Percentiles rank a stretch among this genome's conserved stretches.
phyloP scores from a whole-genome alignment of 2,888 invertebrate genomes.

The Agelastica alni region DNA sequence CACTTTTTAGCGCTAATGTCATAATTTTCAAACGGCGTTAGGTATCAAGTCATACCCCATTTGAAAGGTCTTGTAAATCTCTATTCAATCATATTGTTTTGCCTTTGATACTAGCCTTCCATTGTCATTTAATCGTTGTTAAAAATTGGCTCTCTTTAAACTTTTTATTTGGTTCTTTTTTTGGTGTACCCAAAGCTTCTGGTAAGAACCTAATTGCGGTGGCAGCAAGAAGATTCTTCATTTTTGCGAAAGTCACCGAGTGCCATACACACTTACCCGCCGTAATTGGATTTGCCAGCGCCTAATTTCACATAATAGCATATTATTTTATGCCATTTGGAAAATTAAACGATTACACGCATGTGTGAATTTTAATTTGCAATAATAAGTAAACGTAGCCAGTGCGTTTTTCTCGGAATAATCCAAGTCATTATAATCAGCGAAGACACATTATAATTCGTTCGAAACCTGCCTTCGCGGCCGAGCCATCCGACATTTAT shows the following conservation, averaged over 20 bases:
- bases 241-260: conserved; percentile 1
- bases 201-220: neutral
- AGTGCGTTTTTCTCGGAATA: conserved; percentile 27
- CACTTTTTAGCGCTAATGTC: too few relatives aligned
- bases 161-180: too few relatives aligned
- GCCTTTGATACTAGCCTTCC: too few relatives aligned
- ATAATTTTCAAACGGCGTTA: too few relatives aligned
- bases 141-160: too few relatives aligned
- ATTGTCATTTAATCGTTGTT: too few relatives aligned
- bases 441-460: conserved; percentile 21
- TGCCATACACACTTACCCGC: conserved; percentile 11
- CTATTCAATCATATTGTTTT: too few relatives aligned
- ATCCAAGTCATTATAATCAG: conserved; percentile 25
- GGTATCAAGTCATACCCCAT: too few relatives aligned
- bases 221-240: conserved; percentile 1
- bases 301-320: conserved; percentile 30
- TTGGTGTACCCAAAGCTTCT: conserved; percentile 4
- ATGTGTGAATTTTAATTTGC: conserved; percentile 27
- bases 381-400: conserved; percentile 20
- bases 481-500: too few relatives aligned
- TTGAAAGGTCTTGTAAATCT: too few relatives aligned
- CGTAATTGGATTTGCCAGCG: conserved; percentile 27
- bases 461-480: too few relatives aligned
- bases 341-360: conserved; percentile 29
- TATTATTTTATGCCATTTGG: conserved; percentile 29